Evolutionary conservation across 2,797 vertebrate species (phyloP), one percentile per base, ranked within the genome.

Genomic region (Coregonus ussuriensis): DNA sequence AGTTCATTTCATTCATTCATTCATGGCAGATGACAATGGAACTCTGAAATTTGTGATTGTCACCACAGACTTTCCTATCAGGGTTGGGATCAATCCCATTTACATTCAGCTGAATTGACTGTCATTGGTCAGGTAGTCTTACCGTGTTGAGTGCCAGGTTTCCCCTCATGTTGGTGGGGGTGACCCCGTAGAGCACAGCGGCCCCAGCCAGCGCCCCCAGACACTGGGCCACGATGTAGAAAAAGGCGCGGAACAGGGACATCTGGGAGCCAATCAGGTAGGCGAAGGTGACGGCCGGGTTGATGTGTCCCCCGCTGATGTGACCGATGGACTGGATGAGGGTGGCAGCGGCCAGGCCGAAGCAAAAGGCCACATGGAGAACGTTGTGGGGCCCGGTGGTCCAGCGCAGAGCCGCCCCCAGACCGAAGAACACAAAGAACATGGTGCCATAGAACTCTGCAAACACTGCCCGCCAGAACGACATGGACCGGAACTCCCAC

Each of bases 401-500:
- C 96, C 97, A 98, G 79, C 94, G 97, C 79, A 98, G 91, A 18
- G 97, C 96, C 1, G 96, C 94, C 5, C 98, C 98, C 91, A 98
- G 88, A 79, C 98, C 97, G 4, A 98, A 96, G 84, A 98, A 96
- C 74, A 97, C 95, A 6, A 98, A 98, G 90, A 98, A 96, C 93
- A 98, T 94, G 88, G 96, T 98, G 88, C 96, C 97, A 81, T 97
- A 96, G 91, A 98, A 97, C 90, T 98, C 97, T 0, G 97, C 97
- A 37, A 97, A 96, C 83, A 98, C 92, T 15, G 97, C 97, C 93
- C 97, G 96, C 97, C 98, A 99, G 86, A 98, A 99, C 92, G 96
- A 94, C 95, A 97, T 94, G 37, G 96, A 97, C 67, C 95, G 93
- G 84, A 98, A 95, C 93, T 98, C 97, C 97, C 96, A 98, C 97